Conservation (phyloP, 2,113 vertebrate genomes). For the Oryzias curvinotus region DNA sequence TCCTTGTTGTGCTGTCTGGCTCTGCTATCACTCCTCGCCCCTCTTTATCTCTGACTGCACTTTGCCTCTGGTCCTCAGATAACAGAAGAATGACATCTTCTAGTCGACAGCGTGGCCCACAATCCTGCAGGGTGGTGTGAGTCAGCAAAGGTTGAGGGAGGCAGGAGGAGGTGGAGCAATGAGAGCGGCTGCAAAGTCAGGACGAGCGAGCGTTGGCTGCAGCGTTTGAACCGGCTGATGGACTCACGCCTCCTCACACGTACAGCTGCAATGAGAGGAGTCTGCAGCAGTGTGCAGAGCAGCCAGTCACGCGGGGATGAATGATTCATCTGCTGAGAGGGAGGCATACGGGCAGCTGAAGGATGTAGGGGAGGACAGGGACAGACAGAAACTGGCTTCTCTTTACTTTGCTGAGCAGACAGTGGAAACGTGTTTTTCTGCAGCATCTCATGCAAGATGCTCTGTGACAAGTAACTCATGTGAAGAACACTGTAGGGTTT, state of each 20-base stretch:
- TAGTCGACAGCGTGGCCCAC: slow-evolving; percentile 24
- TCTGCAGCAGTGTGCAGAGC: slow-evolving; percentile 21
- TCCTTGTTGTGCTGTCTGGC: background rate
- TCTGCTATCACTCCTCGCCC: background rate
- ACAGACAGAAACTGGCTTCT: slow-evolving; percentile 1
- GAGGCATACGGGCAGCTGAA: slow-evolving; percentile 26
- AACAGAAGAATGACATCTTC: slow-evolving; percentile 14
- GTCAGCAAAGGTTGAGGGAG: slow-evolving; percentile 26
- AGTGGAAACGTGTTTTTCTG: slow-evolving; percentile 21
- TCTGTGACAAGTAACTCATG: too few species aligned
- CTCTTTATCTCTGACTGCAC: slow-evolving; percentile 3
- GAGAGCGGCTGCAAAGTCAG: slow-evolving; percentile 18
- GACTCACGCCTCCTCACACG: slow-evolving; percentile 5
- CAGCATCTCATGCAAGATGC: background rate
- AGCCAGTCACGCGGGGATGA: slow-evolving; percentile 28
- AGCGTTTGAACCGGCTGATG: slow-evolving; percentile 47
- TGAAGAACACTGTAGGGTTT: too few species aligned
- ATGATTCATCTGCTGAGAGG: slow-evolving; percentile 54
- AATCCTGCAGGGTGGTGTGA: slow-evolving; percentile 13
- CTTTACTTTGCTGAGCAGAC: slow-evolving; percentile 20
- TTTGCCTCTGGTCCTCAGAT: slow-evolving; percentile 17
- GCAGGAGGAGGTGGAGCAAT: slow-evolving; percentile 13
- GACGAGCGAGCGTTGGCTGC: slow-evolving; percentile 28
- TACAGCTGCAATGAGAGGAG: slow-evolving; percentile 16
- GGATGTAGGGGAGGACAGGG: slow-evolving; percentile 16